Base-by-base conservation (phyloP, 2,113 vertebrate species). In the Capra hircus region DNA sequence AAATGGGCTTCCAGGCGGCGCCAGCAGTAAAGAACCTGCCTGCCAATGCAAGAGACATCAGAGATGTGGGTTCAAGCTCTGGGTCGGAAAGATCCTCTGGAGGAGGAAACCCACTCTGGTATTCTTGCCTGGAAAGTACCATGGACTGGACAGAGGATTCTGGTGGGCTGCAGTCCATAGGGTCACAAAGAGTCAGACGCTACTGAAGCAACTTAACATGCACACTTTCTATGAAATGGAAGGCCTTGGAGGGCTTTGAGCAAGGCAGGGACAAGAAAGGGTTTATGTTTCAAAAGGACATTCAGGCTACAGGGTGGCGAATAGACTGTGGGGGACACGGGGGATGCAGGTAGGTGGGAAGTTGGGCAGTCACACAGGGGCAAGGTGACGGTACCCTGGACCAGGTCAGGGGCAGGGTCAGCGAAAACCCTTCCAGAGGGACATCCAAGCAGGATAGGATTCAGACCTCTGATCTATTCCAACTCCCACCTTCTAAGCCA, bases 381-480 rank as follows among this genome's bases (percentile, higher is more conserved):
- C 3, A 7, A n/a, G 13, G 11, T 2, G n/a, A 77, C 0, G 6
- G 21, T 6, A 1, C 48, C 77, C 71, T 11, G 43, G 50, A 8
- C 55, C 12, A 25, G 53, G 71, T 1, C 0, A 7, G 6, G 28
- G 27, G 84, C 15, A 48, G 80, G 12, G 40, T 14, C 52, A 5
- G 19, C 5, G 27, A 8, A 17, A 81, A 21, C 40, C 48, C 15
- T 60, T 15, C 59, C 30, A 55, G 28, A 57, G 62, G 55, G 74
- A 77, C 1, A 3, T 25, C 30, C 16, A 25, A 19, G 50, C 0
- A 3, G 43, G 53, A 81, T 0, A 27, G 85, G 40, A 7, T 53
- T 2, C 4, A 28, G 55, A 28, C 23, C 48, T 21, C 43, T 19
- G 14, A 30, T 10, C 48, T 11, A 9, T 3, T 5, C 62, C 30